These are phyloP conservation scores for Hyalella azteca DNA, from an alignment of 2,888 invertebrate species.

Conservation along the genomic window DNA sequence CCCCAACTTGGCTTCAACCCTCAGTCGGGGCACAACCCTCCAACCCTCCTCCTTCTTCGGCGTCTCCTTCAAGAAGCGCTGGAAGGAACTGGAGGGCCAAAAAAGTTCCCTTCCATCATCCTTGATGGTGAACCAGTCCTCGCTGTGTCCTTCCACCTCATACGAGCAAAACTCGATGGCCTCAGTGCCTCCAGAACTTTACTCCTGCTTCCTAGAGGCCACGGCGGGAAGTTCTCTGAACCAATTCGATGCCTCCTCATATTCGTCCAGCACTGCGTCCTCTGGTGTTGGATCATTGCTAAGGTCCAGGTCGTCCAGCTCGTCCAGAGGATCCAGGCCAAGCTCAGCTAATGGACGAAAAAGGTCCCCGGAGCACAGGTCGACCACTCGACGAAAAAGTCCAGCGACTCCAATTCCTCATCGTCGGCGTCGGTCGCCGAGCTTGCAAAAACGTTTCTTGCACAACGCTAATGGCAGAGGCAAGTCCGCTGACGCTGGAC, in stretches of 20 bases:
- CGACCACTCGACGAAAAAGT: not conserved
- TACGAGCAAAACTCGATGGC: not conserved
- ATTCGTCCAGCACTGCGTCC: constrained; percentile 50
- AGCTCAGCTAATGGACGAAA: constrained; percentile 15
- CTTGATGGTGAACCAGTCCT: not conserved
- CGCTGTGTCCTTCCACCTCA: not conserved
- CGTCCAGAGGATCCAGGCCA: constrained; percentile 44
- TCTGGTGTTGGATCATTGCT: constrained; percentile 50
- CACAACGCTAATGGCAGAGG: not conserved
- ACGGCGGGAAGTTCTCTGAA: constrained; percentile 42
- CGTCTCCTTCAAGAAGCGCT: constrained; percentile 47
- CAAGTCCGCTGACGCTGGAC: not conserved
- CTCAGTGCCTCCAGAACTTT: constrained; percentile 47
- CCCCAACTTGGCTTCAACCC: constrained; percentile 40
- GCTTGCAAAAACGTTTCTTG: not conserved
- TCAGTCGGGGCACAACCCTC: constrained; percentile 9
- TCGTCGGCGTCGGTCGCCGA: not conserved
- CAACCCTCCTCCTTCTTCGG: constrained; percentile 39
- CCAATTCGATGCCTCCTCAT: constrained; percentile 50
- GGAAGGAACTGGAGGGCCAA: constrained; percentile 44
- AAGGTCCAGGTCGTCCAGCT: constrained; percentile 45
- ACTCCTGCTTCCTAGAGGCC: constrained; percentile 54
- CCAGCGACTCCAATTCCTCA: constrained; percentile 5
- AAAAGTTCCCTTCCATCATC: constrained; percentile 7
- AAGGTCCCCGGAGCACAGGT: not conserved